Base-by-base conservation (phyloP, 2,888 invertebrate genomes). In the Odontocolon sp. region DNA sequence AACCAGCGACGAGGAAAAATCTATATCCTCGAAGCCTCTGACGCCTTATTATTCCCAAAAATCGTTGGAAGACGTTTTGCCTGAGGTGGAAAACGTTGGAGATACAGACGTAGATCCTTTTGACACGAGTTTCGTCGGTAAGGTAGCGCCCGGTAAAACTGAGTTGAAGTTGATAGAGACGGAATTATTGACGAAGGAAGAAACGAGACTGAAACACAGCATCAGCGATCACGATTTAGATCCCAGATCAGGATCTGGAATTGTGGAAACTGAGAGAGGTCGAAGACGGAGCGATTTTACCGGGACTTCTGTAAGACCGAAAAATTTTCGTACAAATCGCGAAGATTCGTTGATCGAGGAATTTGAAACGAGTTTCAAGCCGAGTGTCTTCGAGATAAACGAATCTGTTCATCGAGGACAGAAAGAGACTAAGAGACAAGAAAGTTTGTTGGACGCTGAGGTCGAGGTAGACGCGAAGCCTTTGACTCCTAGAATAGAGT, bases 31-130 rank as follows among this genome's bases (percentile, higher is more conserved):
- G 2, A 96, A 96, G 86, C 96, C 96, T 2, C 87, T 96, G 59
- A 96, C 96, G 2, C 96, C 96, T 0, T 96, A 96, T 85, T 96
- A 96, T 89, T 93, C 94, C 0, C 91, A 94, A 78, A 89, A 87
- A 28, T 88, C 89, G 0, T 66, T 89, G 16, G 93, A 94, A 83
- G 90, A 92, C 64, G 92, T 92, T 2, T 91, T 94, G 56, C 92
- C 93, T 38, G 92, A 93, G 70, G 87, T 91, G 3, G 87, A 90
- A 83, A 91, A 93, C 83, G 91, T 91, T 77, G 89, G 90, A 5
- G 87, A 87, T 9, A 83, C 83, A 23, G 90, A 91, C 50, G 88
- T 89, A 38, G 95, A 95, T 89, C 94, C 94, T 1, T 93, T 94
- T 81, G 95, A 96, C 83, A 95, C 94, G 3, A 93, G 94, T 9